These are phyloP conservation scores for Standfussiana lucernea DNA, from an alignment of 2,888 invertebrate genomes.

Conservation along the genomic window DNA sequence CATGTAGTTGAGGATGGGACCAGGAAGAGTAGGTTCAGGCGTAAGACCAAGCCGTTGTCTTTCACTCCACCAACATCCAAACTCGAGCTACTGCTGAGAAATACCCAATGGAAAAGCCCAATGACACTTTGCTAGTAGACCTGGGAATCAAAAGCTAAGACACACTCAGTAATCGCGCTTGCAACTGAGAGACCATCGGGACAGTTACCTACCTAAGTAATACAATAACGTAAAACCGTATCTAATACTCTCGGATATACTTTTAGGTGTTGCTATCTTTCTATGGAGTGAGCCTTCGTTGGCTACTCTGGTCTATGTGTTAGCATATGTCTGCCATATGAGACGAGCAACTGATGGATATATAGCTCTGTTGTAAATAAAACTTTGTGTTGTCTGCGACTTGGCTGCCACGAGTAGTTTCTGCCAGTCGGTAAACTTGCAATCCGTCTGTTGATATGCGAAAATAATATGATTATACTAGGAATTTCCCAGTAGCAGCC, in stretches of 20 bases:
- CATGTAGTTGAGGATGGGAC: too few species aligned
- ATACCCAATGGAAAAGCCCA: background rate
- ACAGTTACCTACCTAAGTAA: background rate
- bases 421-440: constrained; percentile 13
- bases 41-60: background rate
- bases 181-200: background rate
- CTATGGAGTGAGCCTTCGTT: constrained; percentile 16
- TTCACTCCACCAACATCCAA: background rate
- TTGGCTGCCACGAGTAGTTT: constrained; percentile 6
- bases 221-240: background rate
- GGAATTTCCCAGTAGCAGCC: too few species aligned
- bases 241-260: background rate
- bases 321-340: constrained; percentile 14
- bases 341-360: constrained; percentile 53
- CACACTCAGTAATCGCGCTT: background rate
- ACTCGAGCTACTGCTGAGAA: background rate
- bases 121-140: background rate
- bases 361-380: constrained; percentile 49
- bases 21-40: too few species aligned
- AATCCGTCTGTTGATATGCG: background rate
- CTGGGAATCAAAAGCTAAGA: background rate
- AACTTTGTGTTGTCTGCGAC: constrained; percentile 42
- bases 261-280: background rate
- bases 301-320: background rate
- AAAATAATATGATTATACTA: background rate